These are phyloP conservation scores for Phortica variegata DNA, from an alignment of 1,140 invertebrate genomes.

Conservation along the genomic window DNA sequence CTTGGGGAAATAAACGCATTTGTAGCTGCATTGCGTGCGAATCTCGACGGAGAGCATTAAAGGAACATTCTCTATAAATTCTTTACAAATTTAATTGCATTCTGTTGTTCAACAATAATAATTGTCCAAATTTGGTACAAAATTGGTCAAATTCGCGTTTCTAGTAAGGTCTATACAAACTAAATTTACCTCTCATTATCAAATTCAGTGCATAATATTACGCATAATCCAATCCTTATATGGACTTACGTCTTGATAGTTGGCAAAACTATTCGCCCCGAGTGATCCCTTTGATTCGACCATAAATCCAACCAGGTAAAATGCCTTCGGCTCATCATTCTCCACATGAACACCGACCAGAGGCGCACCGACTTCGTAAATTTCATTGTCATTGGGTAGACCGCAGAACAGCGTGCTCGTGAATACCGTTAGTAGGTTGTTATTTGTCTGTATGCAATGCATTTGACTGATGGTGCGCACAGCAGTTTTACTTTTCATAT, in stretches of 20 bases:
- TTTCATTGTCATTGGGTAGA: slow-evolving; percentile 5
- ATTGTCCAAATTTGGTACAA: too few relatives aligned
- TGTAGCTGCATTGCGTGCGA: too few relatives aligned
- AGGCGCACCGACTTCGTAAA: slow-evolving; percentile 25
- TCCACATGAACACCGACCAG: slow-evolving; percentile 34
- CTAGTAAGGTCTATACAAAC: not conserved
- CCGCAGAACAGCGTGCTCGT: slow-evolving; percentile 31
- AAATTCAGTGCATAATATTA: slow-evolving; percentile 15
- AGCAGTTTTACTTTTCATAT: slow-evolving; percentile 26
- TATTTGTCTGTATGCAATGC: slow-evolving; percentile 16
- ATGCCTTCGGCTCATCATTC: slow-evolving; percentile 18
- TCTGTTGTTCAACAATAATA: too few relatives aligned
- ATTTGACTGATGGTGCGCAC: slow-evolving; percentile 28
- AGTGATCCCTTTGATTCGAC: slow-evolving; percentile 17
- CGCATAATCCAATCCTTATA: slow-evolving; percentile 31
- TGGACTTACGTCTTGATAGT: slow-evolving; percentile 27
- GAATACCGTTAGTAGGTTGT: slow-evolving; percentile 13
- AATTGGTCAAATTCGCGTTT: too few relatives aligned
- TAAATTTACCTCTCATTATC: not conserved
- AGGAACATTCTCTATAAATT: not conserved
- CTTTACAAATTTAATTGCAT: not conserved
- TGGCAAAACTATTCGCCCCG: slow-evolving; percentile 15
- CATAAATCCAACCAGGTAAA: slow-evolving; percentile 30
- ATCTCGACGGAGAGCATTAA: not conserved
- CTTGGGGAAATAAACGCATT: too few relatives aligned